phyloP scores from a whole-genome alignment of 2,113 vertebrate species.

The Pangasianodon gigas region DNA sequence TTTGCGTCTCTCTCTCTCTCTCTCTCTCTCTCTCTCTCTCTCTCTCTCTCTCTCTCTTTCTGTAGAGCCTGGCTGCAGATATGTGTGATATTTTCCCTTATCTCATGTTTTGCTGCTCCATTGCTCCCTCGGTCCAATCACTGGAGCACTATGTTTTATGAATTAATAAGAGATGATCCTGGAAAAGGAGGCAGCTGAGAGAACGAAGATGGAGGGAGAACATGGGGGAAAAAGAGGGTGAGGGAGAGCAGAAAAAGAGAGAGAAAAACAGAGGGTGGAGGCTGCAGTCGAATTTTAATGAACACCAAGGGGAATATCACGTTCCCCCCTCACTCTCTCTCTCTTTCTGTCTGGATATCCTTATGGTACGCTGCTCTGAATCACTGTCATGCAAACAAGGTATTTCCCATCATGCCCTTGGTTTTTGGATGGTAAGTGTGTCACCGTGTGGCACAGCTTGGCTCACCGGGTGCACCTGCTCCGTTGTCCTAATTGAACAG shows the following conservation, averaged over 20 bases:
- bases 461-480: constrained; percentile 73
- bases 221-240: constrained; percentile 47
- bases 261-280: constrained; percentile 53
- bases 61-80: constrained; percentile 59
- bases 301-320: constrained; percentile 81
- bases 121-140: constrained; percentile 76
- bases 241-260: constrained; percentile 27
- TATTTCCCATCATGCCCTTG: constrained; percentile 79
- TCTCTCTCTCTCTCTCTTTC: constrained; percentile 36
- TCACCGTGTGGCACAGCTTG: constrained; percentile 67
- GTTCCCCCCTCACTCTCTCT: background rate
- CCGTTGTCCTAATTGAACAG: constrained; percentile 78
- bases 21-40: constrained; percentile 34
- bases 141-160: constrained; percentile 76
- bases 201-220: constrained; percentile 64
- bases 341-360: constrained; percentile 69
- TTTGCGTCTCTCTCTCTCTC: constrained; percentile 52
- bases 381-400: constrained; percentile 80
- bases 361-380: constrained; percentile 72
- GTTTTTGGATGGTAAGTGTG: constrained; percentile 73
- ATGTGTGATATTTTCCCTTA: constrained; percentile 74
- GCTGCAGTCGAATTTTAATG: constrained; percentile 79
- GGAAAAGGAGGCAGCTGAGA: constrained; percentile 68
- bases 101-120: constrained; percentile 77
- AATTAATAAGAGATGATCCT: constrained; percentile 85